Base-by-base conservation (phyloP, 2,888 invertebrate species). In the Clitarchus hookeri region DNA sequence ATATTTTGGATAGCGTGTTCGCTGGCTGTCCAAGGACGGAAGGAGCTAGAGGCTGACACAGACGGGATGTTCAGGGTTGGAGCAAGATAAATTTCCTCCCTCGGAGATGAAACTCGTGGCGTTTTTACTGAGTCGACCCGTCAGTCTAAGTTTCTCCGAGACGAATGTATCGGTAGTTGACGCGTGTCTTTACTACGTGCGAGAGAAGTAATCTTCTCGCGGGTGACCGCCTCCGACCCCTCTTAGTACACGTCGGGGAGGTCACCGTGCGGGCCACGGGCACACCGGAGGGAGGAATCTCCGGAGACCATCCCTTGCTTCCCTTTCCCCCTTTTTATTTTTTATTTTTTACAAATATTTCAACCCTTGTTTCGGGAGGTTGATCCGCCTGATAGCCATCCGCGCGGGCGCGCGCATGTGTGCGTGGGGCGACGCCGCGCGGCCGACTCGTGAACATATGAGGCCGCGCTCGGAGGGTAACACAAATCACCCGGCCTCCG, bases 401-500 rank as follows among this genome's bases (percentile, higher is more conserved):
- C n/a, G 53, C 53, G 53, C 65, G 23, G 23, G 23, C 3, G 65
- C 6, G 65, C 3, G 65, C 16, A 8, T n/a, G 19, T 11, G 65
- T 65, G 65, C 6, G 65, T n/a, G 65, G 6, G 65, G 19, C 13
- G 13, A 19, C 11, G 13, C 13, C 65, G 65, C 23, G 11, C 65
- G n/a, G n/a, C 65, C 19, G 65, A 65, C 65, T 65, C n/a, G 23
- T 65, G 65, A 65, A 65, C 65, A n/a, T n/a, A 65, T n/a, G 65
- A 65, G 65, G 65, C 65, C 65, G 11, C n/a, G 65, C 65, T 65
- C 65, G 65, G 65, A 65, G 65, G 65, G 65, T n/a, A n/a, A 65
- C 65, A 65, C 65, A 65, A 65, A 65, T 65, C 65, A 65, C 65
- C n/a, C 23, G n/a, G 13, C 13, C 8, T 19, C n/a, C 23, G 11